Evolutionary conservation across 1,140 invertebrate genomes (phyloP).

Genomic region (Nasonia longicornis): DNA sequence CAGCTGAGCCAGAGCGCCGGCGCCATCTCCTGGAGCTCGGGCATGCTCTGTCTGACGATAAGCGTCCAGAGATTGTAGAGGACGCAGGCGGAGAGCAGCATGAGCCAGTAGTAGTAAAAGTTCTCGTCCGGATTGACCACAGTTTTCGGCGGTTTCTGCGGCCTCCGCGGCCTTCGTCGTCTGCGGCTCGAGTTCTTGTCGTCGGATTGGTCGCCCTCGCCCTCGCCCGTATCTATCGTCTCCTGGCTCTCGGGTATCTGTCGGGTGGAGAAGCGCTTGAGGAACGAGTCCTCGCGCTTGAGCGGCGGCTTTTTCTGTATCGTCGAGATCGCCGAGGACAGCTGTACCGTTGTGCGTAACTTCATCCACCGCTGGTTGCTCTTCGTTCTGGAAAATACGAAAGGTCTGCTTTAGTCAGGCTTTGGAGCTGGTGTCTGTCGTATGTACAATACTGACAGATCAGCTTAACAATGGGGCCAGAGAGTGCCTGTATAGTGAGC

Average conservation of each 20-base stretch:
- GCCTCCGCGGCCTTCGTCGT: constrained; percentile 73
- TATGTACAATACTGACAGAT: neutral
- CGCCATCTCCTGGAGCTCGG: constrained; percentile 82
- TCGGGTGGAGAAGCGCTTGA: constrained; percentile 92
- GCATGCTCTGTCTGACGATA: constrained; percentile 94
- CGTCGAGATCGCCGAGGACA: constrained; percentile 84
- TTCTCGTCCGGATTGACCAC: constrained; percentile 96
- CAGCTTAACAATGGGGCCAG: neutral
- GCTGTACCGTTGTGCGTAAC: constrained; percentile 90
- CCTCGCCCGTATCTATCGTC: constrained; percentile 73
- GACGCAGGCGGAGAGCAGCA: constrained; percentile 88
- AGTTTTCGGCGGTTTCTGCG: constrained; percentile 77
- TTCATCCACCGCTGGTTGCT: constrained; percentile 96
- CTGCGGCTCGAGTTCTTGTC: constrained; percentile 70
- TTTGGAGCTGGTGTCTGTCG: neutral
- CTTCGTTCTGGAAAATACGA: constrained; percentile 77
- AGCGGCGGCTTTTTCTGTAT: constrained; percentile 81
- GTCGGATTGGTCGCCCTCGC: constrained; percentile 74
- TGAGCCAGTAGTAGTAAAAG: constrained; percentile 95
- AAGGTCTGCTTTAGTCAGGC: neutral
- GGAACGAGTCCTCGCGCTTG: constrained; percentile 93
- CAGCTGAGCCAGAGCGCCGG: constrained; percentile 82
- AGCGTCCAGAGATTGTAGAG: constrained; percentile 96
- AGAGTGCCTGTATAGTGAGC: neutral
- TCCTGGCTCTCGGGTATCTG: constrained; percentile 90